These are phyloP conservation scores for Manis crassicaudata DNA, from an alignment of 2,797 vertebrate species.

Conservation along the genomic window DNA sequence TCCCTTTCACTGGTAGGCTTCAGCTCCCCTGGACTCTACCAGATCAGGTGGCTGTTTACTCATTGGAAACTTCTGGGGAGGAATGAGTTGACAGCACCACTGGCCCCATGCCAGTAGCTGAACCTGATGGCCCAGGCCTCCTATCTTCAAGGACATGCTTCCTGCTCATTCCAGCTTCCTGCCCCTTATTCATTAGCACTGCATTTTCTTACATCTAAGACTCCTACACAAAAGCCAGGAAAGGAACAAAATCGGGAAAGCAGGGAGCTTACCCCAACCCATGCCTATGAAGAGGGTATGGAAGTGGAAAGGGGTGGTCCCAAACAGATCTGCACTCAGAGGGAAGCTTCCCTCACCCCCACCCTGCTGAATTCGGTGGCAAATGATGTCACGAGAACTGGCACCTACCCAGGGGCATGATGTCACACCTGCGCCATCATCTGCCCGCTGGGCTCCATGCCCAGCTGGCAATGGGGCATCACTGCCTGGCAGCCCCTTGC, in stretches of 20 bases:
- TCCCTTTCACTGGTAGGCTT: neutral
- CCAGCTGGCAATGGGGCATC: constrained; percentile 62
- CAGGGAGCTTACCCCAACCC: neutral
- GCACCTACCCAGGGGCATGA: constrained; percentile 75
- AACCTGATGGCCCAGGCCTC: neutral
- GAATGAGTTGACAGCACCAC: neutral
- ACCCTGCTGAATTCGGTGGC: neutral
- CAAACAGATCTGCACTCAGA: constrained; percentile 21
- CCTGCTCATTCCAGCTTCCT: neutral
- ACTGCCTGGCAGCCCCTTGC: constrained; percentile 36
- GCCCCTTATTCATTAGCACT: neutral
- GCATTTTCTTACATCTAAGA: constrained; percentile 8
- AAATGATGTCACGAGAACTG: constrained; percentile 76
- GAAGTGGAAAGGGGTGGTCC: neutral
- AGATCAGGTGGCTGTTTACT: neutral
- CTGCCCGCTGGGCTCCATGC: constrained; percentile 62
- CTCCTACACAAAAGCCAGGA: neutral
- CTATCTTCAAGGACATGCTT: constrained; percentile 8
- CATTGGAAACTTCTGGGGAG: neutral
- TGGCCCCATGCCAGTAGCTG: neutral
- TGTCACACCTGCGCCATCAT: constrained; percentile 64
- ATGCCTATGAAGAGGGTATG: neutral
- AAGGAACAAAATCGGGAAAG: neutral
- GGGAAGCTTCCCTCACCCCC: neutral
- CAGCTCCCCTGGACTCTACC: neutral